Percentiles rank a stretch among this genome's conserved stretches.
Evolutionary conservation across 2,888 invertebrate species (phyloP).

Genomic region (Megamerina dolium): DNA sequence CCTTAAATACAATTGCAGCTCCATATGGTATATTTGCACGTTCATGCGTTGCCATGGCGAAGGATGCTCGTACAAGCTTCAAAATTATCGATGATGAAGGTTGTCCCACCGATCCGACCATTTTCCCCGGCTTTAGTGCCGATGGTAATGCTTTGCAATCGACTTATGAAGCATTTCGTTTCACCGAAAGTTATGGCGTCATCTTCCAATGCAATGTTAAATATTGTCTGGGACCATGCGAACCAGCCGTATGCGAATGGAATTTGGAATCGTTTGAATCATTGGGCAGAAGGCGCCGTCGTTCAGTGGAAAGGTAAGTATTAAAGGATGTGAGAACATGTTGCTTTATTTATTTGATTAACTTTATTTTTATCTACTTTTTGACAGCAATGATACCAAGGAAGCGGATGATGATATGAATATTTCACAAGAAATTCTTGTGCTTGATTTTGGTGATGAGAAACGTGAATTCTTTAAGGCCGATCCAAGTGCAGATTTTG

Average conservation of each 20-base stretch:
- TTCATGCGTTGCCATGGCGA: conserved; percentile 95
- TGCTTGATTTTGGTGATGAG: conserved; percentile 88
- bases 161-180: conserved; percentile 89
- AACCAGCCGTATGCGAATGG: conserved; percentile 88
- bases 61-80: conserved; percentile 92
- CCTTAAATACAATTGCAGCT: conserved; percentile 55
- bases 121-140: conserved; percentile 87
- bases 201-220: conserved; percentile 97
- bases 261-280: conserved; percentile 85
- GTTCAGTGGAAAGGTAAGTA: conserved; percentile 55
- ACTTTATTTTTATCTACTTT: conserved; percentile 20
- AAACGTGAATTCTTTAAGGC: conserved; percentile 73
- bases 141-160: conserved; percentile 88
- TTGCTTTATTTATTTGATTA: not conserved
- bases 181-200: conserved; percentile 92
- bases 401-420: conserved; percentile 68
- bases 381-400: conserved; percentile 55
- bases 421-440: conserved; percentile 87
- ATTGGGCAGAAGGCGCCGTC: conserved; percentile 73
- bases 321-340: not conserved
- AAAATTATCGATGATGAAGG: conserved; percentile 94
- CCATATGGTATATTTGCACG: conserved; percentile 93
- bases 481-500: conserved; percentile 69
- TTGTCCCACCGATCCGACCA: conserved; percentile 87
- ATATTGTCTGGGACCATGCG: conserved; percentile 90